These are phyloP conservation scores for Phyllotreta cruciferae DNA, from an alignment of 2,888 invertebrate species.

Conservation along the genomic window DNA sequence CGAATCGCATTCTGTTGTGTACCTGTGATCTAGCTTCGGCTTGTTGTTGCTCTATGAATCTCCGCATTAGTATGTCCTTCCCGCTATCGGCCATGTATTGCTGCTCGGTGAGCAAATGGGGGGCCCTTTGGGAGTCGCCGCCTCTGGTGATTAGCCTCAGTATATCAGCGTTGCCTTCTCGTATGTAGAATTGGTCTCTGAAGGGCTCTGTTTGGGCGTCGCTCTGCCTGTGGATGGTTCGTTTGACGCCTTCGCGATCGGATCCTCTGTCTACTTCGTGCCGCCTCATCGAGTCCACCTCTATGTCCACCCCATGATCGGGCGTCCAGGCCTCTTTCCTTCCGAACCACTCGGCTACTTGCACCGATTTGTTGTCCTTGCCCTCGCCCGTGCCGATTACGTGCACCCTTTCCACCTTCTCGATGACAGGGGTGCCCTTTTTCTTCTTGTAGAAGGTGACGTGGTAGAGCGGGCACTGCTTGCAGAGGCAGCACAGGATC, in stretches of 20 bases:
- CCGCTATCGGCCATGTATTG: conserved; percentile 69
- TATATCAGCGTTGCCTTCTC: conserved; percentile 87
- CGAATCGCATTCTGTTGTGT: too few relatives aligned
- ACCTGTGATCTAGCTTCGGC: conserved; percentile 47
- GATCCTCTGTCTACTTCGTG: conserved; percentile 82
- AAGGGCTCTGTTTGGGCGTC: conserved; percentile 60
- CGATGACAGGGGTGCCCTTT: conserved; percentile 73
- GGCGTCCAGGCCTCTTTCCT: conserved; percentile 88
- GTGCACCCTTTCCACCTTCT: conserved; percentile 52
- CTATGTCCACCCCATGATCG: conserved; percentile 63
- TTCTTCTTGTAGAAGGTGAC: conserved; percentile 78
- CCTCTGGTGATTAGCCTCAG: conserved; percentile 75
- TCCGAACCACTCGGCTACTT: conserved; percentile 78
- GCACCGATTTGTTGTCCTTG: conserved; percentile 75
- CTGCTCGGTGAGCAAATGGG: conserved; percentile 57
- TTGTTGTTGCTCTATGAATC: conserved; percentile 83
- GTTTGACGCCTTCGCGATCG: conserved; percentile 62
- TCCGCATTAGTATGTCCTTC: conserved; percentile 82
- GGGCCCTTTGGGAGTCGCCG: conserved; percentile 58
- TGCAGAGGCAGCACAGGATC: conserved; percentile 83
- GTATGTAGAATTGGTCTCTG: conserved; percentile 72
- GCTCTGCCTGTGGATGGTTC: conserved; percentile 46
- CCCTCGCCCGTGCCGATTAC: conserved; percentile 67
- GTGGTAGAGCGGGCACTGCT: conserved; percentile 83
- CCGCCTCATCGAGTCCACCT: conserved; percentile 74